Percentiles rank a stretch among this genome's conserved stretches.
Evolutionary conservation across 1,140 invertebrate species (phyloP).

Genomic region (Dufourea novaeangliae): DNA sequence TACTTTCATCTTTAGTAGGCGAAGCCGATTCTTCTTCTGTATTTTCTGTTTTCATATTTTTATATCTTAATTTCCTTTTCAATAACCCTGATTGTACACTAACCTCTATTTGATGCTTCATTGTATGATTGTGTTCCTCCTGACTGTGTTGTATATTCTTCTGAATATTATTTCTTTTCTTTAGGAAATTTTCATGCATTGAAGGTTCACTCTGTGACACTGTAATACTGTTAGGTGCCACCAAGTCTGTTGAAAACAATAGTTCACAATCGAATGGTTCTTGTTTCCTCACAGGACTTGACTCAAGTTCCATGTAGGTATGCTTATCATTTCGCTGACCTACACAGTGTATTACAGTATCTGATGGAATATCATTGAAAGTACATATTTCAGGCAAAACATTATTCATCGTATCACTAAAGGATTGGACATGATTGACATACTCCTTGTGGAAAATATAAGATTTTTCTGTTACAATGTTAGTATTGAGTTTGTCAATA

Average conservation of each 20-base stretch:
- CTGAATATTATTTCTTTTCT: background rate
- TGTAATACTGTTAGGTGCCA: background rate
- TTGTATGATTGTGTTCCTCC: constrained; percentile 7
- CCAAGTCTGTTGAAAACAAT: constrained; percentile 33
- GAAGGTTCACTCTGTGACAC: background rate
- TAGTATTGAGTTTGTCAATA: constrained; percentile 31
- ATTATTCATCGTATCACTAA: constrained; percentile 3
- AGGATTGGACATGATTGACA: constrained; percentile 19
- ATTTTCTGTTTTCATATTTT: constrained; percentile 1
- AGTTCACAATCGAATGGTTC: constrained; percentile 5
- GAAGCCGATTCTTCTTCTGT: background rate
- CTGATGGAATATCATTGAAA: constrained; percentile 27
- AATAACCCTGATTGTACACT: constrained; percentile 6
- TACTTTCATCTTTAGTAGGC: constrained; percentile 11
- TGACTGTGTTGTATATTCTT: background rate
- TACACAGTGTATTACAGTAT: constrained; percentile 20
- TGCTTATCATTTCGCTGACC: constrained; percentile 22
- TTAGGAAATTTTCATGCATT: background rate
- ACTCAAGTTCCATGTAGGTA: background rate
- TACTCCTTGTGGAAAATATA: constrained; percentile 37
- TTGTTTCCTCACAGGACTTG: background rate
- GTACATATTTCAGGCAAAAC: constrained; percentile 24
- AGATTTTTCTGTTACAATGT: constrained; percentile 25
- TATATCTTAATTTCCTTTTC: constrained; percentile 17
- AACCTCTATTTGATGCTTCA: constrained; percentile 15